phyloP scores from a whole-genome alignment of 2,113 vertebrate species.

The Pelobates fuscus region DNA sequence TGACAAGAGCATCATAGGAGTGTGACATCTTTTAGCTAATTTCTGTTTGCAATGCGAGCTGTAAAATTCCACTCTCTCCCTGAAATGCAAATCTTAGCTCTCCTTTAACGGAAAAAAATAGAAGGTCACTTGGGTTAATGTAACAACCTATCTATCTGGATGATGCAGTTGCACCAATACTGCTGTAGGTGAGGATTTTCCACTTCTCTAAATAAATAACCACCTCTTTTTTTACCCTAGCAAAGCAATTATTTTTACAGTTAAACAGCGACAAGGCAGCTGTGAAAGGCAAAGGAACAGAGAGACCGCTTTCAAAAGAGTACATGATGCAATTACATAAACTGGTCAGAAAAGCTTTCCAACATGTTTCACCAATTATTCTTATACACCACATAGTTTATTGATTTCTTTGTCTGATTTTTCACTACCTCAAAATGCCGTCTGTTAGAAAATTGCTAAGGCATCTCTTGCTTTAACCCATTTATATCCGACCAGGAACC shows the following conservation, averaged over 20 bases:
- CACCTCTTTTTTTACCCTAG: constrained; percentile 41
- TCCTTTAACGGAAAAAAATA: constrained; percentile 25
- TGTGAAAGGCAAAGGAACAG: constrained; percentile 19
- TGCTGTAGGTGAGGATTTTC: constrained; percentile 43
- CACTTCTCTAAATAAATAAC: constrained; percentile 47
- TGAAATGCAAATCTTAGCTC: constrained; percentile 38
- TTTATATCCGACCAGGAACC: background rate
- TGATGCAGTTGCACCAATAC: constrained; percentile 22
- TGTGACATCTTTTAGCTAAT: constrained; percentile 12
- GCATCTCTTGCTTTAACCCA: constrained; percentile 27
- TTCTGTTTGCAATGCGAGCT: constrained; percentile 2
- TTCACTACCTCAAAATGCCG: constrained; percentile 21
- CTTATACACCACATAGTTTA: constrained; percentile 38
- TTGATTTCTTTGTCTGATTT: constrained; percentile 39
- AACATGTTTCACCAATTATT: constrained; percentile 47
- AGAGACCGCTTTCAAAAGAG: constrained; percentile 35
- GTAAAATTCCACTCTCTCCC: constrained; percentile 14
- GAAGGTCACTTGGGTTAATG: constrained; percentile 44
- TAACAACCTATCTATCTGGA: constrained; percentile 42
- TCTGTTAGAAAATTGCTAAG: constrained; percentile 20
- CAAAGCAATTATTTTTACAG: constrained; percentile 50
- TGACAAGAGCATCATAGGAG: constrained; percentile 7
- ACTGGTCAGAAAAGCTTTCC: constrained; percentile 36
- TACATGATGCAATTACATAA: constrained; percentile 46
- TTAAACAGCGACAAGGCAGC: constrained; percentile 45